A percentile compares a stretch with the other conserved stretches of the same genome.
phyloP scores from a whole-genome alignment of 1,140 invertebrate species.

The Drosophila mojavensis region DNA sequence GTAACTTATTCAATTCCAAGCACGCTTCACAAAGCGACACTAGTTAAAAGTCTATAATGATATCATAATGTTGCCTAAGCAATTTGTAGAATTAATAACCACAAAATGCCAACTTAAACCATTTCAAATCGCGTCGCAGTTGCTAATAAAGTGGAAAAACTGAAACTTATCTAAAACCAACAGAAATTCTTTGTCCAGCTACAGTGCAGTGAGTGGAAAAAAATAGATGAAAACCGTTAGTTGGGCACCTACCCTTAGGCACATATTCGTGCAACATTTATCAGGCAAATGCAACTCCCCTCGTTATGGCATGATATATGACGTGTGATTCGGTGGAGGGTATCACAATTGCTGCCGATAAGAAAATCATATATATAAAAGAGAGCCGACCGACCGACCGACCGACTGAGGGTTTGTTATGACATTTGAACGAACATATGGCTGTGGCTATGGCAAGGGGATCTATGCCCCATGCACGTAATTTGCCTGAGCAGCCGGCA shows the following conservation, averaged over 20 bases:
- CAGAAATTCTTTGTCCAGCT: slow-evolving; percentile 1
- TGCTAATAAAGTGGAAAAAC: slow-evolving; percentile 3
- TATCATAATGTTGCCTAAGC: too few relatives aligned
- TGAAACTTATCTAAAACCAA: slow-evolving; percentile 3
- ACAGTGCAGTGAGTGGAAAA: slow-evolving; percentile 13
- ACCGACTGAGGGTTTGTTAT: background rate
- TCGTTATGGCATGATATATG: slow-evolving; percentile 45
- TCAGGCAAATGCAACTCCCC: slow-evolving; percentile 10
- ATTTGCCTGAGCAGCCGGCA: slow-evolving; percentile 17
- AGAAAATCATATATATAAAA: background rate
- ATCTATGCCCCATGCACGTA: background rate
- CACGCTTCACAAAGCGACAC: too few relatives aligned
- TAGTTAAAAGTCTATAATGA: too few relatives aligned
- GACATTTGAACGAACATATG: slow-evolving; percentile 35
- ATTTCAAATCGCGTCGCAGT: background rate
- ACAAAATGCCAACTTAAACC: too few relatives aligned
- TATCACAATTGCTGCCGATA: slow-evolving; percentile 30
- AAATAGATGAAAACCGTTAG: slow-evolving; percentile 21
- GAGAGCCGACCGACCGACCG: background rate
- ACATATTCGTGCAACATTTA: slow-evolving; percentile 50
- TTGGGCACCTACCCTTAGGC: slow-evolving; percentile 59
- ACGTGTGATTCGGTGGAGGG: slow-evolving; percentile 12
- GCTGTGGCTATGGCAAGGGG: background rate
- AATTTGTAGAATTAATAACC: background rate
- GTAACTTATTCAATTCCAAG: too few relatives aligned